A percentile compares a stretch with the other conserved stretches of the same genome.
These are phyloP conservation scores for Saimiri boliviensis DNA, from an alignment of 2,113 vertebrate genomes.

Conservation along the genomic window DNA sequence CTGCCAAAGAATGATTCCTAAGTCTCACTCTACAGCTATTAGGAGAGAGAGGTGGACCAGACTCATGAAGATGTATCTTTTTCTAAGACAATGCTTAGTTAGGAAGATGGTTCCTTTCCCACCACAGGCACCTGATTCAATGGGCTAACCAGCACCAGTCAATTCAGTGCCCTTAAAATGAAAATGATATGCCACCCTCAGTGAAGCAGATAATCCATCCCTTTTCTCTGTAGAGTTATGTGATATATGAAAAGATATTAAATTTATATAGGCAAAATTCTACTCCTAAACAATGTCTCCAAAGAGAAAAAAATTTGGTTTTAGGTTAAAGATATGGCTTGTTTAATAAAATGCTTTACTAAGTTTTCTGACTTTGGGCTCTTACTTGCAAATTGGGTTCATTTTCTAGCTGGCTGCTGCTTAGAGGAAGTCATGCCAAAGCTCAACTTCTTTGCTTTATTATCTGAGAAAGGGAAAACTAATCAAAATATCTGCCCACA, in stretches of 20 bases:
- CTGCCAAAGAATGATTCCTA: background rate
- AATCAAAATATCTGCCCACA: conserved; percentile 53
- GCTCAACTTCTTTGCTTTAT: conserved; percentile 19
- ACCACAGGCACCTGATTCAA: background rate
- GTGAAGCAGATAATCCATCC: background rate
- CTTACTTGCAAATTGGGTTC: background rate
- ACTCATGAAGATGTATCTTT: background rate
- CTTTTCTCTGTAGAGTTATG: background rate
- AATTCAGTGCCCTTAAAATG: background rate
- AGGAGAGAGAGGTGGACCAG: background rate
- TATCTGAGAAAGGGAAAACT: conserved; percentile 36
- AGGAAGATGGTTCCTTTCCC: background rate
- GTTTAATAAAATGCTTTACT: conserved; percentile 7
- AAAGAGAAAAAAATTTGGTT: background rate
- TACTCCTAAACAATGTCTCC: background rate
- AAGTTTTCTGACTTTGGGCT: conserved; percentile 24
- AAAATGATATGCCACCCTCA: background rate
- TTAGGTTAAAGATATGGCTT: conserved; percentile 1
- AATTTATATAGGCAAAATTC: background rate
- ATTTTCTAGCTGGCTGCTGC: conserved; percentile 19
- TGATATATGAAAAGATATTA: background rate
- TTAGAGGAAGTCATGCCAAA: conserved; percentile 19
- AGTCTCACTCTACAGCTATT: background rate
- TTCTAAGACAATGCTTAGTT: background rate
- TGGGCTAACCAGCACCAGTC: background rate